Base-by-base conservation (phyloP, 2,797 vertebrate genomes). In the Brotula barbata region DNA sequence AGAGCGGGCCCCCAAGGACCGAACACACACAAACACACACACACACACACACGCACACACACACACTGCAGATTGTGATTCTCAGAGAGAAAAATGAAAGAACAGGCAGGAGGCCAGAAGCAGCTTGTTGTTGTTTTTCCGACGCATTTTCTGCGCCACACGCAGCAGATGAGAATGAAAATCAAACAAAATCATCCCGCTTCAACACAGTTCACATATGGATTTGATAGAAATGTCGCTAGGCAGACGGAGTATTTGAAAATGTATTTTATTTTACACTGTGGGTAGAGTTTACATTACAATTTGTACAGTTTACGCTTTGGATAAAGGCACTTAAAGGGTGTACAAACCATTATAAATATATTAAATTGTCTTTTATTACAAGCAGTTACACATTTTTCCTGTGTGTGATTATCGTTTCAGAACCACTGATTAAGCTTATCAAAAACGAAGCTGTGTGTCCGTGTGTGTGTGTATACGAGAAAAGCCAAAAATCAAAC, bases 291-390 rank as follows among this genome's bases (percentile, higher is more conserved):
- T 80, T 85, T 80, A 82, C 77, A 86, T 76, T 75, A 85, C 70
- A 85, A 13, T 86, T 84, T 85, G 52, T 84, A 89, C 82, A 88
- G 36, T 68, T 81, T 56, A 69, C 51, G 56, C 77, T 62, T 64
- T 77, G 63, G 72, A 12, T 77, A 17, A 91, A 91, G 89, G 89
- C 90, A 91, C 90, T 89, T 90, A 28, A 40, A 49, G 67, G 66
- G 64, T 73, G 73, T 82, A 86, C 77, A 87, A 83, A 81, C 69
- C 58, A 77, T 84, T 82, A 84, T 64, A 83, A 87, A 89, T 93
- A 78, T 94, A 94, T 92, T 94, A 93, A 94, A 95, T 92, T 75
- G 87, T 89, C 87, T 91, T 92, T 92, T 92, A 93, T 93, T 91
- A 85, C 90, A 90, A 92, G 81, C 85, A 90, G 89, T 90, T 90